Evolutionary conservation across 2,888 invertebrate species (phyloP).

Genomic region (Bombyx huttoni): DNA sequence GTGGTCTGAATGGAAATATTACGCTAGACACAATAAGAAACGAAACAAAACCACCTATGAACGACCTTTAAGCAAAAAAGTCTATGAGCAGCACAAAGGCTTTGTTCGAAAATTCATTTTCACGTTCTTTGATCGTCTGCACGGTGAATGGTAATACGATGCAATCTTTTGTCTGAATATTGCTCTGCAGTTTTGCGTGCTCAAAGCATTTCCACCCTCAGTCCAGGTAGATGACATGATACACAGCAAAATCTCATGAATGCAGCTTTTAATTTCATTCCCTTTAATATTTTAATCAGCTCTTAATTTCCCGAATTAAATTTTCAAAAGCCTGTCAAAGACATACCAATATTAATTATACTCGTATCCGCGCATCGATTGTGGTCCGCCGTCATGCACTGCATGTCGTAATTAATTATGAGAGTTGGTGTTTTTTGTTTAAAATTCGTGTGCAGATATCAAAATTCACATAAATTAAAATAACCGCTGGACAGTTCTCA

Average conservation of each 20-base stretch:
- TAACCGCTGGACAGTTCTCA: background rate
- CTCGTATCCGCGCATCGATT: background rate
- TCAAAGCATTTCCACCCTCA: conserved; percentile 9
- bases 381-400: background rate
- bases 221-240: background rate
- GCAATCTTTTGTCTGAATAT: conserved; percentile 10
- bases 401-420: background rate
- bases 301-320: background rate
- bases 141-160: background rate
- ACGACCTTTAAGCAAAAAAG: background rate
- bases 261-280: too few species aligned
- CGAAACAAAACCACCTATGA: background rate
- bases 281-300: too few species aligned
- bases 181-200: conserved; percentile 14
- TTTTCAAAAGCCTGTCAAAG: background rate
- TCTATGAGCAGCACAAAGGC: background rate
- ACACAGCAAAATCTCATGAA: too few species aligned
- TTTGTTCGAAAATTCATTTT: background rate
- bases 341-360: background rate
- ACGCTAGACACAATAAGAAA: background rate
- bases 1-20: background rate
- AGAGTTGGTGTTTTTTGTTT: background rate
- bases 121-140: background rate
- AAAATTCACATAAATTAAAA: background rate
- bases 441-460: background rate